Conservation (phyloP, 1,140 invertebrate species). For the Ceratosolen solmsi region DNA sequence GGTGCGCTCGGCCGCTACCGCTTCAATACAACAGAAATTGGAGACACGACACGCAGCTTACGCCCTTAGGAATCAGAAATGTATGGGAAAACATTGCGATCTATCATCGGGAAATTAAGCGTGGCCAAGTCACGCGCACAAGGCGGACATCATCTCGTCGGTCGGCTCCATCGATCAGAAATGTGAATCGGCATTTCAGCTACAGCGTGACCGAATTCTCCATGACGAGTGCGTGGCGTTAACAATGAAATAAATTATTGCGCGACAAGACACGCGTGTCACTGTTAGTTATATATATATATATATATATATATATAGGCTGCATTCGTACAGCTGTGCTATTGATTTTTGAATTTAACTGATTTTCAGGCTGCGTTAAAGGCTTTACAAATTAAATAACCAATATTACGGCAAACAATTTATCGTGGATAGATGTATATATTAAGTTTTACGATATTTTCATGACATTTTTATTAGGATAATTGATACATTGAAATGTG, state of each 20-base stretch:
- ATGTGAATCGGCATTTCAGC: slow-evolving; percentile 54
- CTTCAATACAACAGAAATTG: background rate
- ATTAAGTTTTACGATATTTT: no score
- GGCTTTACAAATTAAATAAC: background rate
- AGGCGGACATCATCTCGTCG: background rate
- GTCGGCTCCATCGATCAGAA: slow-evolving; percentile 56
- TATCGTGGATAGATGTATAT: no score
- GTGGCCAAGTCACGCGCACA: slow-evolving; percentile 28
- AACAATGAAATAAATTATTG: slow-evolving; percentile 60
- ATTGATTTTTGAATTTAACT: background rate
- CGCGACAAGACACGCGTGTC: slow-evolving; percentile 34
- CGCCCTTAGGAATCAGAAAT: background rate
- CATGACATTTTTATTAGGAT: no score
- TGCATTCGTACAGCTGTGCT: background rate
- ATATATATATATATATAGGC: no score
- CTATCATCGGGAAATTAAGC: slow-evolving; percentile 51
- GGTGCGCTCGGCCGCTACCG: no score
- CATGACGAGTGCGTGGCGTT: slow-evolving; percentile 46
- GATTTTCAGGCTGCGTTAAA: background rate
- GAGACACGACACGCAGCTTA: background rate
- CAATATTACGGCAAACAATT: background rate
- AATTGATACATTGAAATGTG: no score
- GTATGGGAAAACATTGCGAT: slow-evolving; percentile 26
- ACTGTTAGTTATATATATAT: slow-evolving; percentile 46
- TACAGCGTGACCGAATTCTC: slow-evolving; percentile 55